A percentile compares a stretch with the other conserved stretches of the same genome.
These are phyloP conservation scores for Boloria selene DNA, from an alignment of 2,888 invertebrate genomes.

Conservation along the genomic window DNA sequence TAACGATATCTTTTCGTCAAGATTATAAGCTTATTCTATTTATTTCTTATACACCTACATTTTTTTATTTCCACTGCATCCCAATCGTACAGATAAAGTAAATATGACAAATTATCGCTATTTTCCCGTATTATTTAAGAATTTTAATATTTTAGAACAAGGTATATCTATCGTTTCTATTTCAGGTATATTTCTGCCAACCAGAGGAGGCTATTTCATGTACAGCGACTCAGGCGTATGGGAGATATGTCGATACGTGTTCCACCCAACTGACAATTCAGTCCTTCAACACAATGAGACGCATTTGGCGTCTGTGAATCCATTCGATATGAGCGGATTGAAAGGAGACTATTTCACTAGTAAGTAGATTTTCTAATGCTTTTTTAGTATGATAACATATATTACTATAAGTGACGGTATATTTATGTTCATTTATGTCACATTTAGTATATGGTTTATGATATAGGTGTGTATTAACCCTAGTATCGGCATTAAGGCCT, in stretches of 20 bases:
- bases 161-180: conserved; percentile 30
- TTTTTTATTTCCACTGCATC: no score
- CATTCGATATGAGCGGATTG: conserved; percentile 52
- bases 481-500: no score
- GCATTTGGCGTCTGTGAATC: conserved; percentile 45
- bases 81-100: no score
- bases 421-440: no score
- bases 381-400: neutral
- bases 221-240: conserved; percentile 88
- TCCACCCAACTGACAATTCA: conserved; percentile 52
- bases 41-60: no score
- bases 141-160: neutral
- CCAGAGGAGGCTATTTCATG: conserved; percentile 82
- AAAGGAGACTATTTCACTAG: conserved; percentile 54
- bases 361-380: conserved; percentile 48
- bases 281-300: conserved; percentile 42
- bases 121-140: no score
- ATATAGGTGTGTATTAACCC: no score
- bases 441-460: no score
- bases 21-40: no score
- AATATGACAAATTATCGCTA: no score
- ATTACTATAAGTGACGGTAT: no score
- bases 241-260: conserved; percentile 82
- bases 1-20: no score
- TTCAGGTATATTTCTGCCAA: conserved; percentile 82